phyloP scores from a whole-genome alignment of 2,888 invertebrate species.

The Ennomos fuscantarius region DNA sequence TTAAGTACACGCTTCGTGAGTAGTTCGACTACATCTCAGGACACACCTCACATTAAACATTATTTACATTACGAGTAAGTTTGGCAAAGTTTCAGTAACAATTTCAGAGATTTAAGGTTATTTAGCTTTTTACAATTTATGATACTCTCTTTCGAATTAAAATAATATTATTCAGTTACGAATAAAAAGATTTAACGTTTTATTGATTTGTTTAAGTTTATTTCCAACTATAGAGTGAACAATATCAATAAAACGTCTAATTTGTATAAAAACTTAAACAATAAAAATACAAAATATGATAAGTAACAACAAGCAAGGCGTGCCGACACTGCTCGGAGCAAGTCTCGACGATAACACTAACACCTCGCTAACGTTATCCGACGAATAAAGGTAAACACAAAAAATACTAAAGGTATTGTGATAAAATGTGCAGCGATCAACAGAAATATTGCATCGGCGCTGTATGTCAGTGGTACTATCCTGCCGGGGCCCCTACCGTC shows the following conservation, averaged over 20 bases:
- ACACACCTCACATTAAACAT: neutral
- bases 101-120: neutral
- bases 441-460: slow-evolving; percentile 29
- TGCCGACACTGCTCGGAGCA: neutral
- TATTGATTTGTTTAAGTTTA: neutral
- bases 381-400: slow-evolving; percentile 12
- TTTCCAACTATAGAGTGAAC: neutral
- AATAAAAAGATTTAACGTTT: neutral
- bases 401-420: slow-evolving; percentile 9
- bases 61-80: neutral
- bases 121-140: neutral
- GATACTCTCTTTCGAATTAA: neutral
- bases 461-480: slow-evolving; percentile 40
- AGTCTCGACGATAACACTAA: slow-evolving; percentile 15
- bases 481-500: slow-evolving; percentile 6
- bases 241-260: too few relatives aligned
- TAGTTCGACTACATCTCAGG: slow-evolving; percentile 5
- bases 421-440: slow-evolving; percentile 25
- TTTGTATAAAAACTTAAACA: neutral
- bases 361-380: neutral
- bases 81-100: neutral
- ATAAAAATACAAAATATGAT: slow-evolving; percentile 1
- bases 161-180: too few relatives aligned
- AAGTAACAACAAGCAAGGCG: slow-evolving; percentile 6
- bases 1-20: too few relatives aligned